Evolutionary conservation across 2,888 invertebrate species (phyloP).

Genomic region (Limnephilus marmoratus): DNA sequence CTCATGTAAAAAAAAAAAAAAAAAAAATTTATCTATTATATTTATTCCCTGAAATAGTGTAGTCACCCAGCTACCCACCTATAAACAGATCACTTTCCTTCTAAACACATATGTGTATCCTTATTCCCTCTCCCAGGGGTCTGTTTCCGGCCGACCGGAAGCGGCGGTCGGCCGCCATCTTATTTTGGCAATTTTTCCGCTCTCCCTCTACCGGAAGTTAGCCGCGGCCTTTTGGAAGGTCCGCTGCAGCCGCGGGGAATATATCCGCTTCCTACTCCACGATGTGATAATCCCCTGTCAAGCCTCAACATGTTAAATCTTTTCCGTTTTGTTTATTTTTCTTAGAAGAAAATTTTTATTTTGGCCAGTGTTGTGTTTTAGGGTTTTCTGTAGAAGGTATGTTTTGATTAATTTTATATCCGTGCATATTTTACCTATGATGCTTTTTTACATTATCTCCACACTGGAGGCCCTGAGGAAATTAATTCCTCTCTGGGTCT

Average conservation of each 20-base stretch:
- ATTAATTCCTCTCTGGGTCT: too few species aligned
- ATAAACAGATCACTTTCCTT: conserved; percentile 42
- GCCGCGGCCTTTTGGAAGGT: background rate
- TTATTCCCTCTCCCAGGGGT: conserved; percentile 30
- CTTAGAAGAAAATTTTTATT: background rate
- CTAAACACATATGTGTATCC: conserved; percentile 35
- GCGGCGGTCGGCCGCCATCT: conserved; percentile 57
- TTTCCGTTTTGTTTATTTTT: background rate
- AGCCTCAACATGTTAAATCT: conserved; percentile 1
- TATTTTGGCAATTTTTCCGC: conserved; percentile 37
- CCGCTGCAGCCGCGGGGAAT: conserved; percentile 31
- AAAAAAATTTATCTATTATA: too few species aligned
- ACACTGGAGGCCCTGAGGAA: too few species aligned
- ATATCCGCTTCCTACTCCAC: conserved; percentile 9
- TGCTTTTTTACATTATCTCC: too few species aligned
- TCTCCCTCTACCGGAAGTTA: background rate
- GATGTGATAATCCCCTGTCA: conserved; percentile 56
- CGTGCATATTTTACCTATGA: background rate
- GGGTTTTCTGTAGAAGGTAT: background rate
- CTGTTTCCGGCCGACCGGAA: conserved; percentile 48
- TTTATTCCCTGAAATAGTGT: background rate
- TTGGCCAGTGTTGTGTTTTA: background rate
- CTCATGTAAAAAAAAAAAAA: too few species aligned
- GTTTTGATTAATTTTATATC: background rate
- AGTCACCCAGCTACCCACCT: background rate